These are phyloP conservation scores for Phorcus lineatus DNA, from an alignment of 2,888 invertebrate genomes.

Conservation along the genomic window DNA sequence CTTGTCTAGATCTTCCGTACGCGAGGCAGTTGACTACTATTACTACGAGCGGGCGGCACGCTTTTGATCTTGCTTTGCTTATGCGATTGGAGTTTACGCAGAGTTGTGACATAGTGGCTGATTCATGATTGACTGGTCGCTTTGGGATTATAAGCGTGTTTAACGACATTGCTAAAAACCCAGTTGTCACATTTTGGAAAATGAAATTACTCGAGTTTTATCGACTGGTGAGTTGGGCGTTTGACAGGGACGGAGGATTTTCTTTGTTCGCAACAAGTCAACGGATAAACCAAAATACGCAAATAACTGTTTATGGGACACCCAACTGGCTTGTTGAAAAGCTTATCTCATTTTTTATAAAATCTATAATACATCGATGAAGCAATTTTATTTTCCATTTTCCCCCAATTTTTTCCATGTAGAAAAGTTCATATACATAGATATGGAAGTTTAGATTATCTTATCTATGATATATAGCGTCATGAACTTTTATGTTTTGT, in stretches of 20 bases:
- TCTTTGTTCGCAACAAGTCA: not conserved
- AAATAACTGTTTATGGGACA: too few species aligned
- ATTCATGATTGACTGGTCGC: not conserved
- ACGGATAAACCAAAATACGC: too few species aligned
- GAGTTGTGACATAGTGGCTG: not conserved
- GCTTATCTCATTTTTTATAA: too few species aligned
- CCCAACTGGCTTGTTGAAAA: too few species aligned
- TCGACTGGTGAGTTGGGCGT: not conserved
- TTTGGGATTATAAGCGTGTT: not conserved
- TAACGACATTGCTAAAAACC: not conserved
- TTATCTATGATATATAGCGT: too few species aligned
- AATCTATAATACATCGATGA: too few species aligned
- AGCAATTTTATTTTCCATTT: too few species aligned
- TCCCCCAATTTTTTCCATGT: too few species aligned
- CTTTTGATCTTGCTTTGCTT: not conserved
- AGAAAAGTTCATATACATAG: too few species aligned
- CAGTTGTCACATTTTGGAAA: not conserved
- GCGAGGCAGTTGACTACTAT: not conserved
- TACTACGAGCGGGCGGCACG: slow-evolving; percentile 14
- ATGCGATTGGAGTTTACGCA: slow-evolving; percentile 1
- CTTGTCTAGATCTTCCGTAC: not conserved
- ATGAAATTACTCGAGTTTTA: not conserved
- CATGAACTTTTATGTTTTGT: too few species aligned
- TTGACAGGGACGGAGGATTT: not conserved
- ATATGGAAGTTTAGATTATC: too few species aligned